Conservation (phyloP, 2,797 vertebrate species). For the Alectoris magna region DNA sequence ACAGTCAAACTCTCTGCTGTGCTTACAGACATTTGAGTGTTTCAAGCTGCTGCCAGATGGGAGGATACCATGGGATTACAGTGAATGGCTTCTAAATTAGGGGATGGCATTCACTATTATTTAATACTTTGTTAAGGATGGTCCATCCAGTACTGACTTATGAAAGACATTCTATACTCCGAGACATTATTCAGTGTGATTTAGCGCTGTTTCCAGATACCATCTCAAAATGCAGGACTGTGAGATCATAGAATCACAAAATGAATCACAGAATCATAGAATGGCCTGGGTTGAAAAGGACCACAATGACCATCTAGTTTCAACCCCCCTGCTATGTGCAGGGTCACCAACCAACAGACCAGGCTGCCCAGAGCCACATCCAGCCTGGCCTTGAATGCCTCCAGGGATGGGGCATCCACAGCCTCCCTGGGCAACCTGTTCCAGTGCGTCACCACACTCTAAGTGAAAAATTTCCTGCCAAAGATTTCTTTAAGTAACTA, state of each 20-base stretch:
- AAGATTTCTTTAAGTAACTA: neutral
- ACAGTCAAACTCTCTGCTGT: slow-evolving; percentile 7
- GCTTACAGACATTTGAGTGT: neutral
- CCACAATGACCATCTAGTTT: too few species aligned
- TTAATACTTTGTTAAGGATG: neutral
- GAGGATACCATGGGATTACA: neutral
- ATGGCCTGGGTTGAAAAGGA: too few species aligned
- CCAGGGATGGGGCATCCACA: too few species aligned
- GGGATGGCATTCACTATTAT: neutral
- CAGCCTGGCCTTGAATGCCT: too few species aligned
- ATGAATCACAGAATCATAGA: too few species aligned
- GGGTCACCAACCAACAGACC: too few species aligned
- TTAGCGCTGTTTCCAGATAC: too few species aligned
- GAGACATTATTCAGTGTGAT: neutral
- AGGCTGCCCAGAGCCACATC: too few species aligned
- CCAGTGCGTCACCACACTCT: too few species aligned
- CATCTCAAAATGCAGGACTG: neutral
- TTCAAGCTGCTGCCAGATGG: neutral
- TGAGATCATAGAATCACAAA: neutral
- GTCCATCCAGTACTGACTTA: neutral
- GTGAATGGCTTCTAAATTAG: neutral
- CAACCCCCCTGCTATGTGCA: too few species aligned
- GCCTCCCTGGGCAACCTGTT: too few species aligned
- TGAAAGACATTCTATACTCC: neutral
- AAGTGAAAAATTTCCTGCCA: too few species aligned